Evolutionary conservation across 53 echinoderm and acorn worm genomes (phyloP).

Genomic region (Temnopleurus reevesii): DNA sequence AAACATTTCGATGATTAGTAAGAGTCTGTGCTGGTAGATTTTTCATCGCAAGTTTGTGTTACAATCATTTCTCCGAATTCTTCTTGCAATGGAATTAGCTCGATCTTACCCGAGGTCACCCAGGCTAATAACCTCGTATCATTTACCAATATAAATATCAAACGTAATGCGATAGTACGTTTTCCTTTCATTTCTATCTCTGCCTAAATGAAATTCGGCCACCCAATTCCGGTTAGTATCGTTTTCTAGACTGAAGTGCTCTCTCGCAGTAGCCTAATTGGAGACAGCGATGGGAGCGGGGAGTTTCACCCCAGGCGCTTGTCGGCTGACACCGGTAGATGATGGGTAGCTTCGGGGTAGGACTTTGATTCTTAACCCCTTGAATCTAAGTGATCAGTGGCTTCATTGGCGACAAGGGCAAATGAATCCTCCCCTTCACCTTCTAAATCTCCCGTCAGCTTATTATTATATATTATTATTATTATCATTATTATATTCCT

Average conservation of each 20-base stretch:
- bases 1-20: too few relatives aligned
- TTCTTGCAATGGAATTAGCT: too few relatives aligned
- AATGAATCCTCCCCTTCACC: too few relatives aligned
- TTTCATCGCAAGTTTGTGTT: too few relatives aligned
- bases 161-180: constrained; percentile 26
- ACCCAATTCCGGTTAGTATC: constrained; percentile 14
- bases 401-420: too few relatives aligned
- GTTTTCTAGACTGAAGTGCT: background rate
- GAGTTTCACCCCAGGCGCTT: background rate
- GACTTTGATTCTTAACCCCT: background rate
- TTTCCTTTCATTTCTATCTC: constrained; percentile 19
- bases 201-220: constrained; percentile 20
- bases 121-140: constrained; percentile 9
- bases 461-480: too few relatives aligned
- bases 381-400: too few relatives aligned
- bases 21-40: too few relatives aligned
- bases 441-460: too few relatives aligned
- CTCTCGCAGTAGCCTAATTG: background rate
- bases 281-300: background rate
- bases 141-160: constrained; percentile 23
- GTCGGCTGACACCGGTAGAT: background rate
- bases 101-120: background rate
- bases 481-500: too few relatives aligned
- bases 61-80: too few relatives aligned
- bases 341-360: background rate